Evolutionary conservation across 37 sponge, comb jelly and placozoan species (phyloP).

Genomic region (Aphrocallistes beatrix): DNA sequence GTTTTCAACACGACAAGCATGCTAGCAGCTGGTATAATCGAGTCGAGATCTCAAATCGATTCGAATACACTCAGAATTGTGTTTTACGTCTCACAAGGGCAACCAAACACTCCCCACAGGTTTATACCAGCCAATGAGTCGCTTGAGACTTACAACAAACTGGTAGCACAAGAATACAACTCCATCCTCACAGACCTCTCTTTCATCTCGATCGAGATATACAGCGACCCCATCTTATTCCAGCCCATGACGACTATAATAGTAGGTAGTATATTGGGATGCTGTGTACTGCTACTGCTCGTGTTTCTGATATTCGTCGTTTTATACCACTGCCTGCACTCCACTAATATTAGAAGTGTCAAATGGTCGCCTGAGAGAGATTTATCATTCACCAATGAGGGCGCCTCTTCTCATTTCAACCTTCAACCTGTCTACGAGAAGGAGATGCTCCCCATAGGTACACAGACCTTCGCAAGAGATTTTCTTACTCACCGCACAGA

Average conservation of each 20-base stretch:
- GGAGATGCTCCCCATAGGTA: neutral
- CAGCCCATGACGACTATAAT: neutral
- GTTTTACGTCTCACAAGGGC: neutral
- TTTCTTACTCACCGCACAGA: neutral
- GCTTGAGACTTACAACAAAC: neutral
- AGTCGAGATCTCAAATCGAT: neutral
- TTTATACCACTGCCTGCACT: slow-evolving; percentile 2
- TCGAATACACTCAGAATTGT: neutral
- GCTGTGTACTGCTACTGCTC: neutral
- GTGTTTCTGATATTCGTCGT: neutral
- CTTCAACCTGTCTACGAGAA: neutral
- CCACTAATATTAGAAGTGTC: neutral
- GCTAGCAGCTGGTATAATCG: neutral
- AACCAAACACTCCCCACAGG: neutral
- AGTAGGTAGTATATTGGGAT: neutral
- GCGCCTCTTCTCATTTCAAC: neutral
- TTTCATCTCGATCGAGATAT: neutral
- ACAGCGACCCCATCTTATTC: neutral
- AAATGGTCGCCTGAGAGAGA: neutral
- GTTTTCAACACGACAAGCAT: neutral
- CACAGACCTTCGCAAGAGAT: neutral
- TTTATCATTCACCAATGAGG: neutral
- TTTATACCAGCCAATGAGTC: neutral
- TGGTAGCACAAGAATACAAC: neutral
- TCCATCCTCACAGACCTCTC: neutral